Evolutionary conservation across 2,797 vertebrate genomes (phyloP).

Genomic region (Neosilurus mollespiculum): DNA sequence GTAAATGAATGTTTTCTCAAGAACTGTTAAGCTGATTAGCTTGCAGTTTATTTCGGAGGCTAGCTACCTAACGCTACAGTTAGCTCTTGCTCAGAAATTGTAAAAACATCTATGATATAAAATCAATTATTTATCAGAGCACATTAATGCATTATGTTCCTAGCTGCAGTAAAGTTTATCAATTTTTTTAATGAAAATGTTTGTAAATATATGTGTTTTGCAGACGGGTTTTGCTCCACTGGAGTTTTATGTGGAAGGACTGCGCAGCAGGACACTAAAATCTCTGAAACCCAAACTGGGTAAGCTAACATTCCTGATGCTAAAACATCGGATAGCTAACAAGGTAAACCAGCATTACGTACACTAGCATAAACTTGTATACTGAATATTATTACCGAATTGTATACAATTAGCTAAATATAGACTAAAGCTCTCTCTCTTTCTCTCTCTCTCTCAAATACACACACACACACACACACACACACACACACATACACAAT

Average conservation of each 20-base stretch:
- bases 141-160: background rate
- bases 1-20: background rate
- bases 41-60: background rate
- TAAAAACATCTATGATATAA: background rate
- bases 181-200: background rate
- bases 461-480: background rate
- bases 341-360: background rate
- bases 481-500: background rate
- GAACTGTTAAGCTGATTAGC: background rate
- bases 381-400: too few relatives aligned
- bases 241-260: slow-evolving; percentile 96
- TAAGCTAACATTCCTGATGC: slow-evolving; percentile 61
- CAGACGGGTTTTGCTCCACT: slow-evolving; percentile 90
- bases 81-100: background rate
- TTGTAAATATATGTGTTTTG: slow-evolving; percentile 21
- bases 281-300: slow-evolving; percentile 89
- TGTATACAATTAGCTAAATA: background rate
- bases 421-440: background rate
- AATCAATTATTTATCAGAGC: background rate
- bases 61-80: background rate
- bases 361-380: background rate
- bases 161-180: background rate
- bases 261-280: slow-evolving; percentile 91
- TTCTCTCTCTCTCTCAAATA: too few relatives aligned
- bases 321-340: background rate